Conservation (phyloP, 2,113 vertebrate genomes). For the Pseudonaja textilis region DNA sequence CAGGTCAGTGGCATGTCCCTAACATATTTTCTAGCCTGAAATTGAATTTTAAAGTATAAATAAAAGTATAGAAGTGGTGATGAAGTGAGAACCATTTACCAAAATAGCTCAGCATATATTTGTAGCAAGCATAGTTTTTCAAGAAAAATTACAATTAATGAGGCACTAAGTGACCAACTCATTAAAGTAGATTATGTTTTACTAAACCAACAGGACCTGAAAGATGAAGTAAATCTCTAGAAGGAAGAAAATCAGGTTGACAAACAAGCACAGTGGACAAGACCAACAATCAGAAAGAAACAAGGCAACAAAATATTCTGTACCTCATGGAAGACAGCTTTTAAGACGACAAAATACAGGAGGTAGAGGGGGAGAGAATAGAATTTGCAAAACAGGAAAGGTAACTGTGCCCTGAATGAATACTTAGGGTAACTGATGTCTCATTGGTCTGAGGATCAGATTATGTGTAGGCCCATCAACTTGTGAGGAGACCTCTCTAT, state of each 20-base stretch:
- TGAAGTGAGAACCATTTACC: neutral
- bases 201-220: neutral
- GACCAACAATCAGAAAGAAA: neutral
- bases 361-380: neutral
- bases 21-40: neutral
- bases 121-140: neutral
- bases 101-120: neutral
- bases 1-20: neutral
- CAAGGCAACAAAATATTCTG: neutral
- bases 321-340: neutral
- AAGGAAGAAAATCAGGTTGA: neutral
- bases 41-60: neutral
- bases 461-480: neutral
- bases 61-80: neutral
- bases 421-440: neutral
- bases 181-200: neutral
- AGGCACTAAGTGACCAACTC: neutral
- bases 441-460: neutral
- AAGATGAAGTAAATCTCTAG: neutral
- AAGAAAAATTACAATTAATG: neutral
- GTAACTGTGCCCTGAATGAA: neutral
- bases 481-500: neutral
- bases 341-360: neutral
- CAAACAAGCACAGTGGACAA: neutral
- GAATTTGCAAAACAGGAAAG: neutral